Evolutionary conservation across 2,797 vertebrate species (phyloP), one percentile per base, ranked within the genome.

Genomic region (Coendou prehensilis): DNA sequence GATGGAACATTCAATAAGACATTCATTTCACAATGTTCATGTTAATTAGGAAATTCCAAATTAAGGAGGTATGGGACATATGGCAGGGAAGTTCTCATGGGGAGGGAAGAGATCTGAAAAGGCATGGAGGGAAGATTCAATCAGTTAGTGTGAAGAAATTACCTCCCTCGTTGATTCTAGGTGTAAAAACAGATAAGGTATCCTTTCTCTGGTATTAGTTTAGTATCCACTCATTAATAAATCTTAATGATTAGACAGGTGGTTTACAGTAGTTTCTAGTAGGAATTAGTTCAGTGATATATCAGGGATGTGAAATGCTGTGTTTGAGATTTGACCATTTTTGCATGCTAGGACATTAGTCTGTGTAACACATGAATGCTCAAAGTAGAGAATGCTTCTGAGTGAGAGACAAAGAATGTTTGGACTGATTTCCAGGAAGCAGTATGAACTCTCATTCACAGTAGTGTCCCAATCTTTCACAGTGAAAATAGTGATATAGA

Each of bases 31-130:
- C 45, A 82, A 56, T 41, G 47, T 52, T 69, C 37, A 71, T 33
- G 64, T 30, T 41, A 89, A 93, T 86, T 64, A 50, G 23, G 4
- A 91, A 23, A 87, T 89, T 81, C 26, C 37, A 93, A 20, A 87
- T 87, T 71, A 91, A 61, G 59, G 33, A 91, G 1, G 47, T 18
- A 84, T 78, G 41, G 15, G 89, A 47, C 0, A 76, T 64, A 45
- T 47, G 10, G 5, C 17, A 75, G 23, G 73, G 54, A 79, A 88
- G 15, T 89, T n/a, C 5, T 67, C 28, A 79, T 23, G 52, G 30
- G 18, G 23, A 41, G 33, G 7, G 7, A 1, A 9, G 50, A 93
- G 15, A 67, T 54, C 28, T 83, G 28, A 5, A 17, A 92, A 91
- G 80, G 52, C 26, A 54, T 6, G 20, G 33, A 23, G 20, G 2